Evolutionary conservation across 2,888 invertebrate genomes (phyloP).

Genomic region (Lycocerus yunnanus): DNA sequence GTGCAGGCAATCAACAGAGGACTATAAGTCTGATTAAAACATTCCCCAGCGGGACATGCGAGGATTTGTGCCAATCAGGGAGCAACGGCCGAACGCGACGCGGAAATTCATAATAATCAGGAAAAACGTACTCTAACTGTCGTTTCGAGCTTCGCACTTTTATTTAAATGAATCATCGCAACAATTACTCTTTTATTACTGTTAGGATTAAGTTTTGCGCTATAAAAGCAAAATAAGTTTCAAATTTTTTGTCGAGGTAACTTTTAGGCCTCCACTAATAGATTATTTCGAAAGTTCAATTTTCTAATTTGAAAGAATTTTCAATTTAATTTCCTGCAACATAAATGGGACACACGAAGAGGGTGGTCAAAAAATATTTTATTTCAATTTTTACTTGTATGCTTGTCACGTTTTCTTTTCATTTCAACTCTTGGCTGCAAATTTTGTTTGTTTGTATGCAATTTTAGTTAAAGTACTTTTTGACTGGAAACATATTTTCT

Average conservation of each 20-base stretch:
- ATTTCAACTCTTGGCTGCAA: neutral
- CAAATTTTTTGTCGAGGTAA: conserved; percentile 27
- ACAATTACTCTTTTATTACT: conserved; percentile 17
- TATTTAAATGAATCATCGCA: conserved; percentile 35
- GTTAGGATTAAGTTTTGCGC: neutral
- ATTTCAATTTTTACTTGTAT: conserved; percentile 28
- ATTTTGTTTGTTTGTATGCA: conserved; percentile 1
- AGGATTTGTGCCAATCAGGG: conserved; percentile 48
- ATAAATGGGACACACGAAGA: conserved; percentile 33
- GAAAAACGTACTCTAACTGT: conserved; percentile 23
- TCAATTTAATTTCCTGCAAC: conserved; percentile 47
- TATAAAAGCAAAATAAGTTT: conserved; percentile 4
- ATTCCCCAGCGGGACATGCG: conserved; percentile 44
- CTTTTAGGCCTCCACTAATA: conserved; percentile 37
- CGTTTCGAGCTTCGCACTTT: conserved; percentile 13
- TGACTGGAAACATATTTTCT: neutral
- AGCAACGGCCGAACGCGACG: conserved; percentile 35
- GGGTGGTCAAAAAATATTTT: conserved; percentile 20
- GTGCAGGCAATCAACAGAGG: conserved; percentile 38
- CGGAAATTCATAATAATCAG: conserved; percentile 39
- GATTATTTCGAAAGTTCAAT: neutral
- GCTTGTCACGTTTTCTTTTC: conserved; percentile 43
- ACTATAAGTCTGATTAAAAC: conserved; percentile 47
- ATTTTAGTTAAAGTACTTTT: neutral
- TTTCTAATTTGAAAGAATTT: conserved; percentile 40